Percentiles rank a stretch among this genome's conserved stretches.
These are phyloP conservation scores for Eupristina koningsbergeri DNA, from an alignment of 1,140 invertebrate genomes.

Conservation along the genomic window DNA sequence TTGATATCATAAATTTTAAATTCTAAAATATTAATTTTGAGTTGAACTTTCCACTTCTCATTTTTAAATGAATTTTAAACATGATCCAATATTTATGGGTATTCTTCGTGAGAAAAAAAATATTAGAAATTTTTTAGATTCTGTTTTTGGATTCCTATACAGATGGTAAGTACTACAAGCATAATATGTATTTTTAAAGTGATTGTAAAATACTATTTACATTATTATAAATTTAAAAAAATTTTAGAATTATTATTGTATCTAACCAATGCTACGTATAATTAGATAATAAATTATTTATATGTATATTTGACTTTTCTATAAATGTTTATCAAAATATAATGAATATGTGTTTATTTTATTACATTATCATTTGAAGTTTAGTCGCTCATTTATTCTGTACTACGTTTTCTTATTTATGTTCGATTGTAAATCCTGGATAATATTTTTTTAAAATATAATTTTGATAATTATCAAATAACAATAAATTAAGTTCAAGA, in stretches of 20 bases:
- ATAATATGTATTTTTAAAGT: background rate
- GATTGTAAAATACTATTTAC: background rate
- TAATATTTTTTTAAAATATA: too few relatives aligned
- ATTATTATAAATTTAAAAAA: background rate
- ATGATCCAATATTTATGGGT: constrained; percentile 59
- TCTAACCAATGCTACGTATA: background rate
- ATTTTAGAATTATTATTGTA: background rate
- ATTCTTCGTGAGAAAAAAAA: constrained; percentile 75
- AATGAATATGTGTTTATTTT: too few relatives aligned
- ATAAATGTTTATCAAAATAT: too few relatives aligned
- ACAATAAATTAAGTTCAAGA: too few relatives aligned
- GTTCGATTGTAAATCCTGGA: too few relatives aligned
- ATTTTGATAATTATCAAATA: too few relatives aligned
- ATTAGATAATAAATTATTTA: background rate
- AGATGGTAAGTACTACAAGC: constrained; percentile 59
- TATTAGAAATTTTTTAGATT: constrained; percentile 77
- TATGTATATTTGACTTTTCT: too few relatives aligned
- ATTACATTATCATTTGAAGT: too few relatives aligned
- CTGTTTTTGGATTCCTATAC: constrained; percentile 80
- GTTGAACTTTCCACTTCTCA: too few relatives aligned
- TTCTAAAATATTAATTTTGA: background rate
- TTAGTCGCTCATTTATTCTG: too few relatives aligned
- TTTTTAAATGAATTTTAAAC: constrained; percentile 52
- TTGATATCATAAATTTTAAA: background rate
- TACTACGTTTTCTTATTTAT: too few relatives aligned